Base-by-base conservation (phyloP, 2,113 vertebrate genomes). In the Poeciliopsis occidentalis region DNA sequence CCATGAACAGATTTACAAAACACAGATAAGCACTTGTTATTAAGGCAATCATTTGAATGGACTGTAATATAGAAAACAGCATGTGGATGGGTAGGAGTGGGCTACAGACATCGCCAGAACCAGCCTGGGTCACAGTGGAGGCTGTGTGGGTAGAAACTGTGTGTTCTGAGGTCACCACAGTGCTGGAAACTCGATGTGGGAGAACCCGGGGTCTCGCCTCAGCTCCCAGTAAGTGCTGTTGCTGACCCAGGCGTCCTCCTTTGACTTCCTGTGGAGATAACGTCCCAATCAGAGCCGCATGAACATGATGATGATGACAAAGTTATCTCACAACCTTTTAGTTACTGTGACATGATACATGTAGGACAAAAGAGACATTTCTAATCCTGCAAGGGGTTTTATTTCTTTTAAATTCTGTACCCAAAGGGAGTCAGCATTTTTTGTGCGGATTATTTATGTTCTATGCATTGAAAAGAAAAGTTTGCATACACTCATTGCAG, bases 171-270 rank as follows among this genome's bases (percentile, higher is more conserved):
- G 91, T 98, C 93, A 99, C 97, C 97, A 99, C 80, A 99, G 93
- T 44, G 95, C 79, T 15, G 96, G 96, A 78, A 92, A 96, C 82
- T 98, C 96, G 79, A 96, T 70, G 87, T 95, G 96, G 87, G 92
- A 90, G 87, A 99, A 98, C 61, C 95, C 96, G 66, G 94, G 94
- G 24, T 98, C 95, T 92, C 93, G 97, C 64, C 96, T 95, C 84
- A 97, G 93, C 74, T 97, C 95, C 96, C 97, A 95, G 90, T 99
- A 99, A 1, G 94, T 97, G 88, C 95, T 94, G 63, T 97, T 98
- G 94, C 96, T 98, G 86, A 98, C 94, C 98, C 98, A 99, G 15
- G 94, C 95, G 31, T 99, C 97, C 27, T 97, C 95, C 0, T 15
- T 92, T 67, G 96, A 96, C 92, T 96, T 98, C 89, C 98, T 99